Evolutionary conservation across 1,140 invertebrate genomes (phyloP), one percentile per base, ranked within the genome.

Genomic region (Drosophila ambigua): DNA sequence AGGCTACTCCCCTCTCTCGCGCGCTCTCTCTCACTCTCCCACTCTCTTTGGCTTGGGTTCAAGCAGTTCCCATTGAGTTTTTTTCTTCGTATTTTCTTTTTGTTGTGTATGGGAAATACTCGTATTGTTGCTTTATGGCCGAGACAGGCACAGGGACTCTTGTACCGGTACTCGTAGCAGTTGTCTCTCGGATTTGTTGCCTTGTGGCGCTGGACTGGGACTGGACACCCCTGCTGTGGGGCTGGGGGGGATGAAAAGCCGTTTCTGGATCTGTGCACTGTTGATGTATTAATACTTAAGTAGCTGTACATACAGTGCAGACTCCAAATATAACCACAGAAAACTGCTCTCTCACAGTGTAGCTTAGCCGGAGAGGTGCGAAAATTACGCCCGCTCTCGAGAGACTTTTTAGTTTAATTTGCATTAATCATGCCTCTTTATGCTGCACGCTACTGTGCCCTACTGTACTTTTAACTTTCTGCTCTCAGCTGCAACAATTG

Each of bases 261-360:
- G 58, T 39, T 66, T 45, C 26, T 59, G 20, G 48, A 59, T 50
- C 57, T 51, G 66, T 57, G 55, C 65, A 57, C 46, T 69, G 35
- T 69, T 60, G 41, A 61, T 61, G 58, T 48, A 79, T 79, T 72
- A 66, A 77, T 77, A 63, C 48, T 72, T 72, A 63, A 78, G 43
- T 39, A 63, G 55, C 11, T 28, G 16, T 26, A 28, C 24, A 3
- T n/a, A 59, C 45, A 23, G 57, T 11, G 45, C 8, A 13, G 4
- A 13, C 35, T 5, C 3, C 0, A 39, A 39, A 11, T 35, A 35
- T 3, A 31, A 8, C 26, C 20, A 5, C 26, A 28, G 5, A 28
- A 2, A 39, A 13, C 4, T 28, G 0, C 35, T 39, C 4, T 39
- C 35, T 13, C 11, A 11, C 11, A 13, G 35, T 4, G 35, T 2